Percentiles rank a stretch among this genome's conserved stretches.
Evolutionary conservation across 2,888 invertebrate species (phyloP).

Genomic region (Hesperia comma): DNA sequence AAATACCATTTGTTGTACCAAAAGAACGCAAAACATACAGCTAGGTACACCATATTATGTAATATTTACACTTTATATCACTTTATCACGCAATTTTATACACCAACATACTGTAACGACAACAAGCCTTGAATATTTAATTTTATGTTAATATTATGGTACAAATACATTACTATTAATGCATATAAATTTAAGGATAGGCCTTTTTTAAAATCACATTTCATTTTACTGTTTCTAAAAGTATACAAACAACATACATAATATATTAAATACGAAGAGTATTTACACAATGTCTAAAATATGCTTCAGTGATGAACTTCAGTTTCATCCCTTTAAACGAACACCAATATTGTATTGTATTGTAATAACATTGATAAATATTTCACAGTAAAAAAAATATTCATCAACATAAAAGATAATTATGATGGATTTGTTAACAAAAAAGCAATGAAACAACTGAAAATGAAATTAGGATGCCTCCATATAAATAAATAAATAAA

Average conservation of each 20-base stretch:
- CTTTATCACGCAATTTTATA: constrained; percentile 1
- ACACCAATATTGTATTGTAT: no score
- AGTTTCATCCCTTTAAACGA: no score
- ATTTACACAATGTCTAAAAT: neutral
- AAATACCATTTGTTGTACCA: constrained; percentile 10
- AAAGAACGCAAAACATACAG: neutral
- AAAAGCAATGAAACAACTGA: no score
- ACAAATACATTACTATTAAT: neutral
- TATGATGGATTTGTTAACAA: no score
- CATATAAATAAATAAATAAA: no score
- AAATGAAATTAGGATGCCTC: no score
- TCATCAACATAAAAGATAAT: no score
- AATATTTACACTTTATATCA: neutral
- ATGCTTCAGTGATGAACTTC: neutral
- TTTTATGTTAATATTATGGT: neutral
- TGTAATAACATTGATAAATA: no score
- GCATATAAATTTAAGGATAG: neutral
- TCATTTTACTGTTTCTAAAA: neutral
- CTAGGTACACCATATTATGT: neutral
- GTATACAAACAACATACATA: constrained; percentile 13
- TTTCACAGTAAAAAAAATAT: no score
- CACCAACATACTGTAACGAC: neutral
- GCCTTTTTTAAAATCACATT: constrained; percentile 5
- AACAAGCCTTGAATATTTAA: constrained; percentile 4
- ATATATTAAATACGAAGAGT: constrained; percentile 14